Evolutionary conservation across 2,113 vertebrate species (phyloP).

Genomic region (Eurypyga helias): DNA sequence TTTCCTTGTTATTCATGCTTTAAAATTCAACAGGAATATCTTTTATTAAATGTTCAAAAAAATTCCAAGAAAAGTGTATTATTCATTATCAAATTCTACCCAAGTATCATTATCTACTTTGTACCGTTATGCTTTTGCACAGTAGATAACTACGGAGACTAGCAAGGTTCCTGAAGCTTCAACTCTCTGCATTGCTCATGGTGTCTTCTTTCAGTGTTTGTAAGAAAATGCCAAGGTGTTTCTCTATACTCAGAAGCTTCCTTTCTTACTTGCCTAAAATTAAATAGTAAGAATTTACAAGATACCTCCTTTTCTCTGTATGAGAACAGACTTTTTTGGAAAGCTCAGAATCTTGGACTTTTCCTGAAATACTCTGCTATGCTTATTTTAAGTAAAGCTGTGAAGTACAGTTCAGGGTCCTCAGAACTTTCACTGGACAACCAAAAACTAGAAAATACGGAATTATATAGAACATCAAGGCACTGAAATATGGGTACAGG

Average conservation of each 20-base stretch:
- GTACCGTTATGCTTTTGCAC: not conserved
- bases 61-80: not conserved
- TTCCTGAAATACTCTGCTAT: not conserved
- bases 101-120: not conserved
- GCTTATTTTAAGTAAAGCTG: not conserved
- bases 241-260: not conserved
- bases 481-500: not conserved
- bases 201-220: not conserved
- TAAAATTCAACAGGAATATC: not conserved
- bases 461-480: not conserved
- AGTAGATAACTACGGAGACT: not conserved
- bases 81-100: not conserved
- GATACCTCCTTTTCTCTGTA: not conserved
- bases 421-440: not conserved
- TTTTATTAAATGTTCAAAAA: not conserved
- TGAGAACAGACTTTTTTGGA: not conserved
- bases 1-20: not conserved
- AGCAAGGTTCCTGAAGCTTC: not conserved
- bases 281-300: not conserved
- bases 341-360: not conserved
- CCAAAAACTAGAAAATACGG: not conserved
- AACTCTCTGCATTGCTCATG: not conserved
- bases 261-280: not conserved
- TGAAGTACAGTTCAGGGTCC: not conserved
- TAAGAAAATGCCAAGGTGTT: not conserved